Conservation (phyloP, 2,888 invertebrate genomes). For the Ceriagrion tenellum region DNA sequence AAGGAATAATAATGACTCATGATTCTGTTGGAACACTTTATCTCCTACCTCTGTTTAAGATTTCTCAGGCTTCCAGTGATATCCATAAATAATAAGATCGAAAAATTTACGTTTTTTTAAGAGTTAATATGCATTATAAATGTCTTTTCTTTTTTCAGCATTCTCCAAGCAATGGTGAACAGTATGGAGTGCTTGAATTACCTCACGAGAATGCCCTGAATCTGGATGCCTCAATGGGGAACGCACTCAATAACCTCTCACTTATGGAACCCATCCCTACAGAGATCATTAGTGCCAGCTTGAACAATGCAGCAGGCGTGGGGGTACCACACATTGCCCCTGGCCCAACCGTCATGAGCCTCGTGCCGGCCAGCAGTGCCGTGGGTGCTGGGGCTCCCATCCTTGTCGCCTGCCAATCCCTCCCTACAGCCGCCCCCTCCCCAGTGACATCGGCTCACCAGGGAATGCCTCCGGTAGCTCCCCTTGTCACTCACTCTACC, state of each 20-base stretch:
- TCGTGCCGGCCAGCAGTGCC: slow-evolving; percentile 74
- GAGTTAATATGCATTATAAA: no score
- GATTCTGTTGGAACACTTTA: no score
- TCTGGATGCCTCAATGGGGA: slow-evolving; percentile 68
- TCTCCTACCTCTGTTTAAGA: no score
- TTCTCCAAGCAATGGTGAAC: slow-evolving; percentile 83
- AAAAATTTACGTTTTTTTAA: no score
- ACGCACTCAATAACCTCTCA: slow-evolving; percentile 60
- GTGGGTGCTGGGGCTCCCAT: slow-evolving; percentile 74
- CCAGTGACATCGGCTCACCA: slow-evolving; percentile 58
- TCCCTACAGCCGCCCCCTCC: slow-evolving; percentile 47
- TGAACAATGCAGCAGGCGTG: slow-evolving; percentile 81
- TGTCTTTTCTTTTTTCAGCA: slow-evolving; percentile 76
- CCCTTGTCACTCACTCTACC: slow-evolving; percentile 71
- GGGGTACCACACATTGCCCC: slow-evolving; percentile 77
- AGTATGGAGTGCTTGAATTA: slow-evolving; percentile 81
- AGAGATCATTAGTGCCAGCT: slow-evolving; percentile 79
- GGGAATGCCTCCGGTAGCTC: slow-evolving; percentile 51
- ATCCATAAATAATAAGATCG: no score
- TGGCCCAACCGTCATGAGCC: slow-evolving; percentile 70
- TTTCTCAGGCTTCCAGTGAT: no score
- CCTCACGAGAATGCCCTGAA: slow-evolving; percentile 81
- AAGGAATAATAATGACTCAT: no score
- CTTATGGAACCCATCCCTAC: slow-evolving; percentile 62
- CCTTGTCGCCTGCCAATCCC: slow-evolving; percentile 74